Conservation (phyloP, 2,113 vertebrate species). For the Syrrhaptes paradoxus region DNA sequence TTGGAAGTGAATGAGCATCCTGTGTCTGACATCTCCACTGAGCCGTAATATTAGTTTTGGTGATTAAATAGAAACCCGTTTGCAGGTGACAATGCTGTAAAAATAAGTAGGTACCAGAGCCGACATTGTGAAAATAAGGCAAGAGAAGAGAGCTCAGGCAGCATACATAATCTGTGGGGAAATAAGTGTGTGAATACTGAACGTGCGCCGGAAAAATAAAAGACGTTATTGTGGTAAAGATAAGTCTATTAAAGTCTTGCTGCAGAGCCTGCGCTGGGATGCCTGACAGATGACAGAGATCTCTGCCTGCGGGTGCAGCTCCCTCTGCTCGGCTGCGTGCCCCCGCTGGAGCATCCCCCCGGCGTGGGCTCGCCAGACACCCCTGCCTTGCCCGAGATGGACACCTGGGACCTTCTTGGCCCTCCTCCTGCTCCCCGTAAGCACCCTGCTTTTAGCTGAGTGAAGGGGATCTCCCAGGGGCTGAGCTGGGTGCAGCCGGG, state of each 20-base stretch:
- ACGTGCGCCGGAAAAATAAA: conserved; percentile 49
- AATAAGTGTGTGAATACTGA: conserved; percentile 54
- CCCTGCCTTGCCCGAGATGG: rapidly evolving
- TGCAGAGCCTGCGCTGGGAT: neutral
- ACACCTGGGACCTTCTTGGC: neutral
- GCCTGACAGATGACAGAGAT: neutral
- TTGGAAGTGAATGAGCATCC: neutral
- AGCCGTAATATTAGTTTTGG: conserved; percentile 14
- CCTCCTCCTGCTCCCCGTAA: neutral
- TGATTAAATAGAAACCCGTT: neutral
- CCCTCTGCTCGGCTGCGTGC: rapidly evolving
- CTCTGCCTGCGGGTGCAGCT: neutral
- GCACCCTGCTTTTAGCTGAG: neutral
- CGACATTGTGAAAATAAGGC: neutral
- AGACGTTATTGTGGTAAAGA: conserved; percentile 28
- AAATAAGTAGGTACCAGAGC: neutral
- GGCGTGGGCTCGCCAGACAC: rapidly evolving
- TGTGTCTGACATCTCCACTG: neutral
- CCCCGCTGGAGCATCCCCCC: neutral
- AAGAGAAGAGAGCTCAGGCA: conserved; percentile 4
- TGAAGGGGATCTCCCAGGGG: rapidly evolving
- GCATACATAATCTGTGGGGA: neutral
- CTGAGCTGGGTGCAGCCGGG: neutral
- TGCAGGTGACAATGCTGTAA: conserved; percentile 6
- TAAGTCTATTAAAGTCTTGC: conserved; percentile 39